Evolutionary conservation across 2,113 vertebrate species (phyloP), one percentile per base, ranked within the genome.

Genomic region (Gobius niger): DNA sequence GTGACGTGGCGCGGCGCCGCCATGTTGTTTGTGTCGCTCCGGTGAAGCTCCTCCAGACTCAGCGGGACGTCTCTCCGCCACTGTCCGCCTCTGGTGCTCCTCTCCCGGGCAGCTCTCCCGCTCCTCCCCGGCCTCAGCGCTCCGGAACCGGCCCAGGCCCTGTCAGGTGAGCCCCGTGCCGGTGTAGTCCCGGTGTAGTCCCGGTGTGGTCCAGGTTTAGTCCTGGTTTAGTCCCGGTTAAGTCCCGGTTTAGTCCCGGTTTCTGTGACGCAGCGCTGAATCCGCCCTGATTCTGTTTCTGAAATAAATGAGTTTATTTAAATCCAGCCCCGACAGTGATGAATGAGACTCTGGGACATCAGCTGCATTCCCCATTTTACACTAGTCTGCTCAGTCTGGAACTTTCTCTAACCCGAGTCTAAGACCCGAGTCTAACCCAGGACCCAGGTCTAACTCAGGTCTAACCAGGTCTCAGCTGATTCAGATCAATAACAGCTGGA

Each of bases 401-500:
- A 1, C 24, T 24, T 1, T 1, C 1, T 24, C 24, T 24, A 24
- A 24, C 24, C 24, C 24, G 24, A 3, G 24, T 24, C 24, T 24
- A 24, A 24, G 3, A 24, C 24, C 46, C 46, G 46, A 8, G 7
- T 10, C 46, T 47, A 14, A 10, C 3, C 46, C 46, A 0, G 46
- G 46, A 24, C 12, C 46, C 2, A 1, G n/a, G 69, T 78, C 92
- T 79, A 34, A 34, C 84, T 98, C 98, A 97, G 92, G 96, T 13
- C 47, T 47, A 6, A 13, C 9, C 46, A 6, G 7, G 8, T 13
- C 47, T 47, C 24, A 34, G 24, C 24, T 2, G 24, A 34, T 34
- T 34, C 1, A 4, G 5, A 34, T 34, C 24, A 34, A 34, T 34
- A 4, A 1, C 24, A 34, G 24, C n/a, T n/a, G n/a, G n/a, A n/a